Evolutionary conservation across 2,888 invertebrate species (phyloP).

Genomic region (Rhagophthalmus giganteus): DNA sequence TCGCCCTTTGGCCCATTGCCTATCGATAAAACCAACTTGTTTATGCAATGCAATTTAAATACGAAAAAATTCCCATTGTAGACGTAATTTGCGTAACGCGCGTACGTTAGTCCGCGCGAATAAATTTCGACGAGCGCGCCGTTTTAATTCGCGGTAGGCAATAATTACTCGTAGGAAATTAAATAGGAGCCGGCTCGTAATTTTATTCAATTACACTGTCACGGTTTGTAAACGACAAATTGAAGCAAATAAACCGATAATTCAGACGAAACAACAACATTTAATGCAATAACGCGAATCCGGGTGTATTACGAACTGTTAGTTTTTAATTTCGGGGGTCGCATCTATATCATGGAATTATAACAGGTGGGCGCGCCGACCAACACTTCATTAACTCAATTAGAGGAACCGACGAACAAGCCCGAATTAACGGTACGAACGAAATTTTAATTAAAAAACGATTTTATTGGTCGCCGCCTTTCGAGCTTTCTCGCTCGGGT

Average conservation of each 20-base stretch:
- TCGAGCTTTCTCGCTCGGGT: neutral
- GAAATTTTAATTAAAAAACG: constrained; percentile 31
- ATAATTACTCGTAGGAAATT: too few species aligned
- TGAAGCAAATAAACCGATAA: constrained; percentile 13
- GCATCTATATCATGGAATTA: constrained; percentile 24
- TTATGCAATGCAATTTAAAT: too few species aligned
- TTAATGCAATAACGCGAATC: constrained; percentile 15
- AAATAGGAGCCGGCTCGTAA: neutral
- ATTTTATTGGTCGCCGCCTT: constrained; percentile 15
- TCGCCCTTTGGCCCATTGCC: too few species aligned
- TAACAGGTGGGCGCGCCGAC: constrained; percentile 24
- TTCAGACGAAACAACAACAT: constrained; percentile 7
- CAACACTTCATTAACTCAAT: constrained; percentile 33
- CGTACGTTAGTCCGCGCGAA: too few species aligned
- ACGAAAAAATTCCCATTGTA: too few species aligned
- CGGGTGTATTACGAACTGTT: constrained; percentile 11
- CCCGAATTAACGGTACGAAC: constrained; percentile 28
- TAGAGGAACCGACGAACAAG: constrained; percentile 26
- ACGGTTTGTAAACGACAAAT: constrained; percentile 1
- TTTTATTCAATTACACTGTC: neutral
- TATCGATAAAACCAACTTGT: too few species aligned
- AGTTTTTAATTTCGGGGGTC: constrained; percentile 20
- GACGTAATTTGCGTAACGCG: too few species aligned
- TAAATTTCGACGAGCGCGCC: too few species aligned
- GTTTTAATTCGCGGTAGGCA: too few species aligned